Evolutionary conservation across 2,113 vertebrate genomes (phyloP).

Genomic region (Platysternon megacephalum): DNA sequence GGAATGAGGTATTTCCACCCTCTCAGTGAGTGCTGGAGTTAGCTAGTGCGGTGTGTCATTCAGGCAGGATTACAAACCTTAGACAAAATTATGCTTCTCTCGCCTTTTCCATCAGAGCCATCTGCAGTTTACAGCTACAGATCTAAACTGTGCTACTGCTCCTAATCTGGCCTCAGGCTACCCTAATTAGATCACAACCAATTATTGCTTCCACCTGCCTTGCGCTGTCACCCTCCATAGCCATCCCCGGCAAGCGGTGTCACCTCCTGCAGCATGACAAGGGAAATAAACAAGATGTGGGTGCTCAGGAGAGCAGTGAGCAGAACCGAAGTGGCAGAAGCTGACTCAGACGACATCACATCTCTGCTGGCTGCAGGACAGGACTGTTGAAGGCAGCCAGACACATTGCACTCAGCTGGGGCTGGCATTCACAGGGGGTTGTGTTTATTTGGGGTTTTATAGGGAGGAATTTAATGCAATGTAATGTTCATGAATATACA

Average conservation of each 20-base stretch:
- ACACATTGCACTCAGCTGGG: neutral
- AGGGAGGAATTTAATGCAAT: fast-evolving
- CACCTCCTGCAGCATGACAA: neutral
- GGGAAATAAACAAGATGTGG: neutral
- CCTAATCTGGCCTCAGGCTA: constrained; percentile 31
- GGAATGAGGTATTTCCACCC: neutral
- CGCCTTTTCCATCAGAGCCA: neutral
- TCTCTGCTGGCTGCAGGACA: fast-evolving
- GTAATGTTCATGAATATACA: neutral
- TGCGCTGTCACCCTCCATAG: neutral
- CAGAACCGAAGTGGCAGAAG: neutral
- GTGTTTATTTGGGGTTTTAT: fast-evolving
- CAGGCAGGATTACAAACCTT: neutral
- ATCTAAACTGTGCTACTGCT: neutral
- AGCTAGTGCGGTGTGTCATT: fast-evolving
- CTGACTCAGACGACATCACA: fast-evolving
- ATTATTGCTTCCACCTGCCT: constrained; percentile 69
- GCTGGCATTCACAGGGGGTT: fast-evolving
- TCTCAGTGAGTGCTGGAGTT: neutral
- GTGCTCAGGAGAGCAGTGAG: neutral
- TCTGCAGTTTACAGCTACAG: constrained; percentile 5
- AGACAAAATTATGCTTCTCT: neutral
- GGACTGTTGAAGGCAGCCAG: neutral
- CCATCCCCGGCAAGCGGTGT: neutral
- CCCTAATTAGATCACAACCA: constrained; percentile 67